Base-by-base conservation (phyloP, 1,140 invertebrate genomes). In the Vanessa atalanta region DNA sequence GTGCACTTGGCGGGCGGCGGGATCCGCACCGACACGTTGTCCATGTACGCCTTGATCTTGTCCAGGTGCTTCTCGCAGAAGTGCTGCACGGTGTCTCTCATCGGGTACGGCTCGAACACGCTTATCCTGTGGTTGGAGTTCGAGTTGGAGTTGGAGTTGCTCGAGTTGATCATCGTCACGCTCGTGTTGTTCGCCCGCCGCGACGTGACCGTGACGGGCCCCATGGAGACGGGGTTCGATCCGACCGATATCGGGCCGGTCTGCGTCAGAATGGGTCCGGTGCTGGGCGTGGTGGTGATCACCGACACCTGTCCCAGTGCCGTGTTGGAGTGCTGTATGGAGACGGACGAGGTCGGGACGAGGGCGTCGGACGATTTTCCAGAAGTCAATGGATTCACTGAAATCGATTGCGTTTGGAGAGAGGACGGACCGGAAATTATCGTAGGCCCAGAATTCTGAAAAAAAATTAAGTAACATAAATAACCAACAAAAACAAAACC, bases 41-140 rank as follows among this genome's bases (percentile, higher is more conserved):
- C 96, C 96, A 98, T 98, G 83, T 98, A 98, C 9, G 94, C 94
- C 88, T 97, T 97, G 60, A 98, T 98, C 89, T 97, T 98, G 80
- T 97, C 95, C 72, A 98, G 93, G 91, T 98, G 97, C 91, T 98
- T 98, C 88, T 98, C 97, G 93, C 97, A 98, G 91, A 98, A 98
- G 90, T 98, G 97, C 86, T 98, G 97, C 16, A 98, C 96, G 2
- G 97, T 97, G 89, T 98, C 98, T 37, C 96, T 88, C 96, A 97
- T 97, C 1, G 94, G 96, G 88, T 96, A 97, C 12, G 97, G 97
- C 87, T 97, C 96, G 90, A 97, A 97, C 37, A 97, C 96, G 83
- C 96, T 97, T 84, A 97, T 97, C 70, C 96, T 93, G 91, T 97
- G 95, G 26, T 81, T 82, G 31, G 78, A 93, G 75, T 93, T 93